phyloP scores from a whole-genome alignment of 1,140 invertebrate genomes.

The Neodiprion pinetum region DNA sequence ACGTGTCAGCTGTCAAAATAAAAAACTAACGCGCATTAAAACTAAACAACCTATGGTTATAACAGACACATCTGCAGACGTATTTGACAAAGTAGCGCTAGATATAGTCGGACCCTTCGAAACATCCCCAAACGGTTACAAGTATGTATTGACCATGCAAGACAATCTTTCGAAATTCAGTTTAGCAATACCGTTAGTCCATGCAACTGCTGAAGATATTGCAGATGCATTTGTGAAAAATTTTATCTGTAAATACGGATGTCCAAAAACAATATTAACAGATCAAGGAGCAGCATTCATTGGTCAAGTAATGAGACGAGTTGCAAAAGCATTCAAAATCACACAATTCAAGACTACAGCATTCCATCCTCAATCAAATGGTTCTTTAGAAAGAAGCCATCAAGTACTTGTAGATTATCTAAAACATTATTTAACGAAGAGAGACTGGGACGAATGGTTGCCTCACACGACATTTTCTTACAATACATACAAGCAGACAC shows the following conservation, averaged over 20 bases:
- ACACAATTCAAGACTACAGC: constrained; percentile 31
- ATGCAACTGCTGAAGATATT: constrained; percentile 31
- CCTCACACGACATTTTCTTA: constrained; percentile 22
- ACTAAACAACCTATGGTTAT: neutral
- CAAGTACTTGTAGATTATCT: constrained; percentile 34
- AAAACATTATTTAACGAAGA: constrained; percentile 30
- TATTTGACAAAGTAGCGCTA: constrained; percentile 28
- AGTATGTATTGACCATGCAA: constrained; percentile 32
- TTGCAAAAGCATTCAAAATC: constrained; percentile 36
- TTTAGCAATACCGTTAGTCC: constrained; percentile 26
- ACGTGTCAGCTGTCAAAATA: constrained; percentile 28
- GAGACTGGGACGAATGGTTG: constrained; percentile 45
- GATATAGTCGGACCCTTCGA: constrained; percentile 24
- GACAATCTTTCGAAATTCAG: constrained; percentile 43
- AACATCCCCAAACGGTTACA: constrained; percentile 21
- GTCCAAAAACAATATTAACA: constrained; percentile 36
- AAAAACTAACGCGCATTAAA: constrained; percentile 22
- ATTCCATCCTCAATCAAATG: constrained; percentile 38
- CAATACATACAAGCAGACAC: too few species aligned
- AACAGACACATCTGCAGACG: constrained; percentile 25
- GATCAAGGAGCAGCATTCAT: constrained; percentile 42
- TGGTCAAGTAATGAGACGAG: constrained; percentile 28
- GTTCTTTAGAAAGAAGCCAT: constrained; percentile 36
- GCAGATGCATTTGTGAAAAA: constrained; percentile 31
- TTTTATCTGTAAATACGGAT: constrained; percentile 34